A percentile compares a stretch with the other conserved stretches of the same genome.
These are phyloP conservation scores for Elephas maximus DNA, from an alignment of 2,113 vertebrate genomes.

Conservation along the genomic window DNA sequence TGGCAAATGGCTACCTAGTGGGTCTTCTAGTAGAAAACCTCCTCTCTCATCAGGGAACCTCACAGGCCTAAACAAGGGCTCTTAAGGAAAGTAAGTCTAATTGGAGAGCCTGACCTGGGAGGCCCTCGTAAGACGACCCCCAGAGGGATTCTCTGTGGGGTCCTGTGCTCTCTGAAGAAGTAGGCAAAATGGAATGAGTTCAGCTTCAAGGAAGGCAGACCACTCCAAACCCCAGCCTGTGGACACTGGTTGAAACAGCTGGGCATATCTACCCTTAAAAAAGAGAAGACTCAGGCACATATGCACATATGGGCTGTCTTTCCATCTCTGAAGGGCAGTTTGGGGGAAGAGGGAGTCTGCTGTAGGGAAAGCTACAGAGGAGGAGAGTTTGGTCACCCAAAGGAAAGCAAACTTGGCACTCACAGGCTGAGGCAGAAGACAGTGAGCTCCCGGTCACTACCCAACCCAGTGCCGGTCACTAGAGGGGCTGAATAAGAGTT, in stretches of 20 bases:
- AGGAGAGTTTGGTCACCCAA: not conserved
- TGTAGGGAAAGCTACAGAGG: not conserved
- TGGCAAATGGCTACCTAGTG: not conserved
- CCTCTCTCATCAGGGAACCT: not conserved
- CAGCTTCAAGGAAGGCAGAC: not conserved
- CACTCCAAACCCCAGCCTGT: not conserved
- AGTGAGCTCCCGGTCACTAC: too few species aligned
- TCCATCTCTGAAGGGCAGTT: not conserved
- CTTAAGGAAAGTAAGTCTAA: not conserved
- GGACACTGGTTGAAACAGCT: not conserved
- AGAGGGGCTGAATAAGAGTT: not conserved
- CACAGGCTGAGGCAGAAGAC: not conserved
- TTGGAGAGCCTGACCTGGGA: not conserved
- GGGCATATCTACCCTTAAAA: not conserved
- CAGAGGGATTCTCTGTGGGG: not conserved
- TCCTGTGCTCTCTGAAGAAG: not conserved
- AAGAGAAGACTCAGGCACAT: not conserved
- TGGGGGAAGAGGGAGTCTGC: not conserved
- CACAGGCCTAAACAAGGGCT: not conserved
- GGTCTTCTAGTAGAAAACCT: not conserved
- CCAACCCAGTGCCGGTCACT: too few species aligned
- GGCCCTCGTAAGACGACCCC: not conserved
- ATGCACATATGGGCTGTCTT: not conserved
- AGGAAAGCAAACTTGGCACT: not conserved
- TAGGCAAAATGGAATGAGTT: not conserved